Evolutionary conservation across 2,888 invertebrate species (phyloP).

Genomic region (Agelastica alni): DNA sequence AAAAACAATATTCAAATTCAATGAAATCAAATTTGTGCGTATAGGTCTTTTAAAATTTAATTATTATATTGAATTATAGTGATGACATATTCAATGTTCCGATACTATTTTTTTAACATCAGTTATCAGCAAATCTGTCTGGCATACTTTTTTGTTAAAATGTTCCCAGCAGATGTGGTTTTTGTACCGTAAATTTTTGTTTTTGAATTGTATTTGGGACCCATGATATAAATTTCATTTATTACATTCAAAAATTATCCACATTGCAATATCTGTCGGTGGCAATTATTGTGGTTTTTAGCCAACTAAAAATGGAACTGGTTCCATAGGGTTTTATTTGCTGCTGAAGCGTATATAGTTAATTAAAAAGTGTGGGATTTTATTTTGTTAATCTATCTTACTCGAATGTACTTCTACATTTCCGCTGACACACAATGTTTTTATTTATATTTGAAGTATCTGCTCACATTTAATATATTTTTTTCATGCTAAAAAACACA

Average conservation of each 20-base stretch:
- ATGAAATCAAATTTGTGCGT: neutral
- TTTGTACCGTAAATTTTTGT: constrained; percentile 16
- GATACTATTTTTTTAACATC: too few species aligned
- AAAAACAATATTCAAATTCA: constrained; percentile 4
- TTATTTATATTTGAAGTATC: too few species aligned
- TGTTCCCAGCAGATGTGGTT: constrained; percentile 10
- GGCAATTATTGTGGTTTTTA: constrained; percentile 20
- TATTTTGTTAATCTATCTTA: too few species aligned
- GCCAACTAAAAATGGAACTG: constrained; percentile 1
- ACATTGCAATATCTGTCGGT: constrained; percentile 19
- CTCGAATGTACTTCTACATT: neutral
- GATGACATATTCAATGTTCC: too few species aligned
- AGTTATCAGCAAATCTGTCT: constrained; percentile 8
- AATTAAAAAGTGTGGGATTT: constrained; percentile 17
- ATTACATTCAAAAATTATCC: constrained; percentile 17
- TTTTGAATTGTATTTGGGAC: constrained; percentile 11
- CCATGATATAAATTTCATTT: constrained; percentile 19
- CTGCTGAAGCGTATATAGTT: constrained; percentile 3
- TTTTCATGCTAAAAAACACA: too few species aligned
- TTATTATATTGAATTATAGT: neutral
- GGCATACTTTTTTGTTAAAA: constrained; percentile 6
- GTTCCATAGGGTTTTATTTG: constrained; percentile 3
- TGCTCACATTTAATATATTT: too few species aligned
- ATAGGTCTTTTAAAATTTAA: neutral
- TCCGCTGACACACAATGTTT: too few species aligned